These are phyloP conservation scores for Patiria pectinifera DNA, from an alignment of 53 echinoderm and acorn worm genomes.

Conservation along the genomic window DNA sequence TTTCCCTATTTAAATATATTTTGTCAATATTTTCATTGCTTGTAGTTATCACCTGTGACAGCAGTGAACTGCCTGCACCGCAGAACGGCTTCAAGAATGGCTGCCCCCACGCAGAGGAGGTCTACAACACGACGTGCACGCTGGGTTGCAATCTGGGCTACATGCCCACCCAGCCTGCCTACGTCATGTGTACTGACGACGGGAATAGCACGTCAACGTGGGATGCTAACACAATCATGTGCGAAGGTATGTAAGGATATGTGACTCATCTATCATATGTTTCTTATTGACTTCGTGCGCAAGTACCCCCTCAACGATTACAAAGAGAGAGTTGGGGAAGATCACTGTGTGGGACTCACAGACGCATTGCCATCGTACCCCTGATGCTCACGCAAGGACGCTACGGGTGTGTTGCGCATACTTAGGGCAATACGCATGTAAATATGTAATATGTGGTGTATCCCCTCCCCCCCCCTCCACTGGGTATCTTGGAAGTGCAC, in stretches of 20 bases:
- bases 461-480: too few species aligned
- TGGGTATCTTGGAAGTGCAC: too few species aligned
- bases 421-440: too few species aligned
- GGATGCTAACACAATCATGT: conserved; percentile 70
- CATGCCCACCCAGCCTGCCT: conserved; percentile 70
- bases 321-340: too few species aligned
- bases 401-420: too few species aligned
- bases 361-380: too few species aligned
- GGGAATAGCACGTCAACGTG: conserved; percentile 72
- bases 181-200: conserved; percentile 70
- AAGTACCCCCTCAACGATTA: too few species aligned
- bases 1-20: too few species aligned
- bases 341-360: too few species aligned
- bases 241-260: conserved; percentile 70
- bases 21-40: not conserved
- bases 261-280: not conserved
- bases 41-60: conserved; percentile 76
- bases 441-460: too few species aligned
- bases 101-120: conserved; percentile 55
- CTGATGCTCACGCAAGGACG: too few species aligned
- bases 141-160: conserved; percentile 74
- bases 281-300: not conserved
- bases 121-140: conserved; percentile 67
- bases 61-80: conserved; percentile 75
- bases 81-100: conserved; percentile 76